Percentiles rank a stretch among this genome's conserved stretches.
These are phyloP conservation scores for Muschampia staudingeri DNA, from an alignment of 2,888 invertebrate genomes.

Conservation along the genomic window DNA sequence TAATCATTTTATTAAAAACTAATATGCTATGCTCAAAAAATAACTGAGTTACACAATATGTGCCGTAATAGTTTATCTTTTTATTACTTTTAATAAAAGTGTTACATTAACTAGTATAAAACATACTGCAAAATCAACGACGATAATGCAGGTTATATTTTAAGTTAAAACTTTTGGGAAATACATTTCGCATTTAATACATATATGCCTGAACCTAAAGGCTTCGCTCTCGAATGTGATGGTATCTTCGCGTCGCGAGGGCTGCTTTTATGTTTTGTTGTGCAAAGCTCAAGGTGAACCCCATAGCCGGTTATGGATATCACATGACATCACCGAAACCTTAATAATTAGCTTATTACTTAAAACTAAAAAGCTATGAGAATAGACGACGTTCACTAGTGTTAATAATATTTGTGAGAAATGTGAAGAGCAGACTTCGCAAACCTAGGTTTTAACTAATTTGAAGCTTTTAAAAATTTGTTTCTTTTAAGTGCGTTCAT, in stretches of 20 bases:
- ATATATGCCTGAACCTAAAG: background rate
- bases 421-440: too few relatives aligned
- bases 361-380: conserved; percentile 11
- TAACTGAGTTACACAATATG: too few relatives aligned
- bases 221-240: conserved; percentile 31
- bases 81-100: too few relatives aligned
- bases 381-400: background rate
- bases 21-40: too few relatives aligned
- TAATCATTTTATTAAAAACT: too few relatives aligned
- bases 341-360: conserved; percentile 43
- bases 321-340: conserved; percentile 51
- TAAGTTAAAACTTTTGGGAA: background rate
- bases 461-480: too few relatives aligned
- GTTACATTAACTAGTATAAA: too few relatives aligned
- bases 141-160: background rate
- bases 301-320: conserved; percentile 50
- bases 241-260: conserved; percentile 38
- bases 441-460: too few relatives aligned
- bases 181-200: background rate
- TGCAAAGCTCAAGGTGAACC: conserved; percentile 48
- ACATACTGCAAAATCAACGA: too few relatives aligned
- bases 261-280: conserved; percentile 47
- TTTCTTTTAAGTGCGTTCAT: too few relatives aligned
- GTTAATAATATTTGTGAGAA: too few relatives aligned
- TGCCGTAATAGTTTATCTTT: too few relatives aligned